A percentile compares a stretch with the other conserved stretches of the same genome.
Conservation (phyloP, 2,888 invertebrate genomes). For the Parapristionchus giblindavisi region DNA sequence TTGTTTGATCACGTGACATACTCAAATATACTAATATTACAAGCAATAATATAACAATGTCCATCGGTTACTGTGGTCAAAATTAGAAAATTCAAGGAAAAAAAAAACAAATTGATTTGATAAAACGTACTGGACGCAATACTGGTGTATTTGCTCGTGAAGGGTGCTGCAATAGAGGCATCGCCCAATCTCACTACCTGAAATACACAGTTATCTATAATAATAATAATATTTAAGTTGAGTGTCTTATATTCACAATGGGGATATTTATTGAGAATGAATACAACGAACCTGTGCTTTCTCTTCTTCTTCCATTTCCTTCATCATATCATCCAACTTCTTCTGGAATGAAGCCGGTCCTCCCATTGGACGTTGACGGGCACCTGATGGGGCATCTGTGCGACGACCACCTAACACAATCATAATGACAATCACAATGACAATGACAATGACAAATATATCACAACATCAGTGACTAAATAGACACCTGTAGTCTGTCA, state of each 20-base stretch:
- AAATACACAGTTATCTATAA: too few species aligned
- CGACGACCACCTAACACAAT: constrained; percentile 30
- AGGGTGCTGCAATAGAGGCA: constrained; percentile 98
- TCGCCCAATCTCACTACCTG: constrained; percentile 94
- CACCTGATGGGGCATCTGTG: constrained; percentile 36
- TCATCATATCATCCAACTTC: constrained; percentile 77
- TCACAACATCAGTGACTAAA: too few species aligned
- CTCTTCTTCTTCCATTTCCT: constrained; percentile 83
- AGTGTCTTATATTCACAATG: neutral
- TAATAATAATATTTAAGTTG: neutral
- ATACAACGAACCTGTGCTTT: constrained; percentile 72
- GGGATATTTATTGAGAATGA: neutral
- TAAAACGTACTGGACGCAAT: constrained; percentile 86
- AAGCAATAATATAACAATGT: neutral
- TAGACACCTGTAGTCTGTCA: too few species aligned
- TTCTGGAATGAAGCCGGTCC: constrained; percentile 72
- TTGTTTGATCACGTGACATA: constrained; percentile 98
- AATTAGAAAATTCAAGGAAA: neutral
- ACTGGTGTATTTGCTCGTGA: constrained; percentile 95
- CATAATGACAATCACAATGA: too few species aligned
- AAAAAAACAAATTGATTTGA: neutral
- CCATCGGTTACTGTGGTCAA: neutral
- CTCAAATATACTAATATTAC: constrained; percentile 74
- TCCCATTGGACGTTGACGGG: constrained; percentile 14
- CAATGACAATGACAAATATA: too few species aligned